Conservation (phyloP, 2,113 vertebrate genomes). For the Tachycineta bicolor region DNA sequence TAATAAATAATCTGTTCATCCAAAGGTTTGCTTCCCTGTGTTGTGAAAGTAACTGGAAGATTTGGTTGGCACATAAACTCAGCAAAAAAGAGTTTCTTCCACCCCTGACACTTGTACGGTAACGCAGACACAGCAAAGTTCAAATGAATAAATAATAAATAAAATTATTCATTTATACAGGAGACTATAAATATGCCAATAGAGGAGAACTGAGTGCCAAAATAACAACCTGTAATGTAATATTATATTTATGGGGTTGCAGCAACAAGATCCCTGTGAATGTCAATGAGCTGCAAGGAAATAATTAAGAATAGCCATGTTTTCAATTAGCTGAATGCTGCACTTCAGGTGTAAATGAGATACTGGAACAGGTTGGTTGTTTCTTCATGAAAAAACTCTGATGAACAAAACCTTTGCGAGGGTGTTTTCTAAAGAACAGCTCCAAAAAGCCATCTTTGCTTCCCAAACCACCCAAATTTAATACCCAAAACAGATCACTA, state of each 20-base stretch:
- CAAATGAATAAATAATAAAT: not conserved
- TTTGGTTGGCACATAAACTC: not conserved
- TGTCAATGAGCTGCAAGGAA: slow-evolving; percentile 65
- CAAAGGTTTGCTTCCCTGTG: not conserved
- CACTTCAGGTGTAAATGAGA: slow-evolving; percentile 54
- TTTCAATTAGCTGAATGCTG: slow-evolving; percentile 63
- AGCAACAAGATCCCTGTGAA: slow-evolving; percentile 44
- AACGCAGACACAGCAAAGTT: not conserved
- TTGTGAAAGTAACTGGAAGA: not conserved
- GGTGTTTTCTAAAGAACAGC: not conserved
- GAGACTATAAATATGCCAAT: slow-evolving; percentile 32
- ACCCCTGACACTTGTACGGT: not conserved
- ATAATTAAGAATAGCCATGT: slow-evolving; percentile 67
- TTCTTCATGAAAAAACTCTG: slow-evolving; percentile 8
- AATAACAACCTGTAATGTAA: slow-evolving; percentile 61
- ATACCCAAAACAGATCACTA: not conserved
- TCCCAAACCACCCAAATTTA: not conserved
- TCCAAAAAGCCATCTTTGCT: not conserved
- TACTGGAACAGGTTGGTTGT: not conserved
- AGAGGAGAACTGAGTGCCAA: slow-evolving; percentile 37
- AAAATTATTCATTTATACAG: not conserved
- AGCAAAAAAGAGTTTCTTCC: not conserved
- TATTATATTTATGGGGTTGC: slow-evolving; percentile 66
- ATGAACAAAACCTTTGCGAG: not conserved
- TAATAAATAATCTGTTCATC: not conserved